phyloP scores from a whole-genome alignment of 2,888 invertebrate species.

The Celastrina argiolus region DNA sequence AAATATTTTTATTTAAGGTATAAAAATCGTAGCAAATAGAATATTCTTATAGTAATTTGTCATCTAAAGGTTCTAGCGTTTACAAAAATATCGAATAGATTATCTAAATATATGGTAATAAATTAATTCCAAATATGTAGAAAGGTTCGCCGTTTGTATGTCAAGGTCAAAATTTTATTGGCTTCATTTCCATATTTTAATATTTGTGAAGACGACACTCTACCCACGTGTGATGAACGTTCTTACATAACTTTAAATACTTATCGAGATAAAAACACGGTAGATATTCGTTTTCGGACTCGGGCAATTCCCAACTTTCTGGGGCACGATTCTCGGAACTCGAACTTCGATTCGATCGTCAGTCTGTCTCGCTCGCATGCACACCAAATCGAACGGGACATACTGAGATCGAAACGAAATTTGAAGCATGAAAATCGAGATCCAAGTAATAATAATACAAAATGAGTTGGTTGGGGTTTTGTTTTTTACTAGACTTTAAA shows the following conservation, averaged over 20 bases:
- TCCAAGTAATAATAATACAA: too few relatives aligned
- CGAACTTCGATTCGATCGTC: too few relatives aligned
- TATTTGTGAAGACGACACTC: conserved; percentile 25
- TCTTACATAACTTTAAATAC: conserved; percentile 2
- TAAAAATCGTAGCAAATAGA: too few relatives aligned
- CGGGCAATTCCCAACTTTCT: too few relatives aligned
- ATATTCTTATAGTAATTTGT: too few relatives aligned
- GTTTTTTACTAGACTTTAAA: too few relatives aligned
- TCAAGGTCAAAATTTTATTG: conserved; percentile 33
- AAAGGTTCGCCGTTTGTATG: conserved; percentile 33
- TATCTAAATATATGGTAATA: background rate
- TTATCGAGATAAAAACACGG: background rate
- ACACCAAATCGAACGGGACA: too few relatives aligned
- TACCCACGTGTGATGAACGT: conserved; percentile 3
- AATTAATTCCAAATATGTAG: conserved; percentile 18
- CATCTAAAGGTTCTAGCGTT: background rate
- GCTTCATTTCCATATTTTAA: conserved; percentile 27
- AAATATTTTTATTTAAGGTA: background rate
- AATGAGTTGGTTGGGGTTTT: too few relatives aligned
- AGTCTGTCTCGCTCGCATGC: too few relatives aligned
- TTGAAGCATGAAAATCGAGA: too few relatives aligned
- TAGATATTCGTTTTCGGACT: background rate
- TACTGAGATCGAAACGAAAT: too few relatives aligned
- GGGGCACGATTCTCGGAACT: too few relatives aligned
- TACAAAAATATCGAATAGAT: background rate